A percentile compares a stretch with the other conserved stretches of the same genome.
Evolutionary conservation across 2,888 invertebrate genomes (phyloP).

Genomic region (Invenusta paracnida): DNA sequence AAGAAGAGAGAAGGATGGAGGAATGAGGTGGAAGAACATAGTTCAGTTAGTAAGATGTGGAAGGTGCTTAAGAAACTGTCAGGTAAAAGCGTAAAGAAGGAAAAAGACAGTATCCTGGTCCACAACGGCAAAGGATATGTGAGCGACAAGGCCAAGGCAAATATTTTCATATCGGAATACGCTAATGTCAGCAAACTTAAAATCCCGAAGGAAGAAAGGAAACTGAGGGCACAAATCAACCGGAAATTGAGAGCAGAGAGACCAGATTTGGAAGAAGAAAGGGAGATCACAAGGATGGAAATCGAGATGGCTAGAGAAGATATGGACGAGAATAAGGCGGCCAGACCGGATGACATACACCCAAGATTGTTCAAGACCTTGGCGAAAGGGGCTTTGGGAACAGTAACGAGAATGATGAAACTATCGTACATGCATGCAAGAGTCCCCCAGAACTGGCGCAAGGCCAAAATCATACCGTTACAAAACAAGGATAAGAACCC

Average conservation of each 20-base stretch:
- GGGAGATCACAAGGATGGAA: neutral
- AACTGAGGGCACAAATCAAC: neutral
- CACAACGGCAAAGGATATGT: neutral
- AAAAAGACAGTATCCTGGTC: neutral
- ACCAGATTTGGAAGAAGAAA: neutral
- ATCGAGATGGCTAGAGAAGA: neutral
- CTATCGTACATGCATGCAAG: too few species aligned
- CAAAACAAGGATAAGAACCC: too few species aligned
- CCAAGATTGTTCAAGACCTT: neutral
- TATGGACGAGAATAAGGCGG: neutral
- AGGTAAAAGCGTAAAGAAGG: neutral
- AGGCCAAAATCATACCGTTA: too few species aligned
- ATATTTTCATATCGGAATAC: neutral
- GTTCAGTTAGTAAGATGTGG: neutral
- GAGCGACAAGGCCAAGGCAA: neutral
- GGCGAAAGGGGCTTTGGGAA: too few species aligned
- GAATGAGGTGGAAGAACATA: neutral
- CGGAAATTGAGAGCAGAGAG: neutral
- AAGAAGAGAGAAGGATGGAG: neutral
- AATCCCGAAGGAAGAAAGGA: neutral
- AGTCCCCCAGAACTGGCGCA: too few species aligned
- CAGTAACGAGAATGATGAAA: too few species aligned
- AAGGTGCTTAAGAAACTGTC: neutral
- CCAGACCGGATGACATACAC: neutral
- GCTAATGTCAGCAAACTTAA: neutral